Evolutionary conservation across 92 coral and sea anemone genomes (phyloP).

Genomic region (Epizoanthus fatuus): DNA sequence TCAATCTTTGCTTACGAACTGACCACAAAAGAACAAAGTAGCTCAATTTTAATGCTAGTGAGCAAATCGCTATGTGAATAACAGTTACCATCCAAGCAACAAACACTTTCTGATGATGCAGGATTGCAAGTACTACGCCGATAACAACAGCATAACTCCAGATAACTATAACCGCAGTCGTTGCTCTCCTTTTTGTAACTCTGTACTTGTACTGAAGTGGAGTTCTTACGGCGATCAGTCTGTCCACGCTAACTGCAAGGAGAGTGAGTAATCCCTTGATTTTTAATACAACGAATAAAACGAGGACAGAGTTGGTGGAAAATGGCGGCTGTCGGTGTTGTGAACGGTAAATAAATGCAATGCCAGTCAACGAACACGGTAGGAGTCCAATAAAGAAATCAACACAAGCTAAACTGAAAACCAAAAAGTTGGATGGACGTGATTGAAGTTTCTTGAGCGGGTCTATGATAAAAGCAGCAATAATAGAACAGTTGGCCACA

Average conservation of each 20-base stretch:
- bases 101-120: background rate
- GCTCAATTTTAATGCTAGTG: conserved; percentile 4
- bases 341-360: background rate
- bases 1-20: conserved; percentile 4
- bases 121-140: background rate
- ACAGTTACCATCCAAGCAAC: background rate
- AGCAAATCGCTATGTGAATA: background rate
- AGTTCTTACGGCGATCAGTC: conserved; percentile 10
- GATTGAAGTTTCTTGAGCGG: conserved; percentile 14
- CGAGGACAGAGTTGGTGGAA: background rate
- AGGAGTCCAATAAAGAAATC: background rate
- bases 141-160: conserved; percentile 7
- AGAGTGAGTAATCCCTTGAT: background rate
- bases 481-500: conserved; percentile 7
- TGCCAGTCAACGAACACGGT: background rate
- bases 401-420: conserved; percentile 19
- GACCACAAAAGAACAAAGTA: conserved; percentile 17
- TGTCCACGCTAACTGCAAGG: conserved; percentile 18
- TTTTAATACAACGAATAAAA: conserved; percentile 1
- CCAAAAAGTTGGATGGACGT: conserved; percentile 14
- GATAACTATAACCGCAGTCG: background rate
- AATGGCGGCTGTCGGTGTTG: conserved; percentile 2
- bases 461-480: conserved; percentile 1
- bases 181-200: conserved; percentile 10
- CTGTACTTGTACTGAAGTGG: conserved; percentile 36